phyloP scores from a whole-genome alignment of 2,113 vertebrate species.

The Pelecanus crispus region DNA sequence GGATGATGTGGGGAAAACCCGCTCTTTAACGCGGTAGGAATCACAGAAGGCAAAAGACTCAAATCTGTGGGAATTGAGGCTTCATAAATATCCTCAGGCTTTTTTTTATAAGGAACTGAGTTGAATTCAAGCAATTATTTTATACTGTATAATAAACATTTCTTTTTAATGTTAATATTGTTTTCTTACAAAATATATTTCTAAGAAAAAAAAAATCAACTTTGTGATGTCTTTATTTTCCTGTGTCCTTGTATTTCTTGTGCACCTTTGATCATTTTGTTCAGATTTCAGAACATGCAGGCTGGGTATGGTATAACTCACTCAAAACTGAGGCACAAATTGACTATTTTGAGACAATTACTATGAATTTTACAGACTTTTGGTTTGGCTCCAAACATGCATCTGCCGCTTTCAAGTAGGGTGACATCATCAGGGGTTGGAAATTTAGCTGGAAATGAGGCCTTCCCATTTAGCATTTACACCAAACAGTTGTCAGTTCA shows the following conservation, averaged over 20 bases:
- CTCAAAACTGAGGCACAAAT: not conserved
- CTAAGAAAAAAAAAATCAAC: conserved; percentile 54
- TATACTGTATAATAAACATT: conserved; percentile 73
- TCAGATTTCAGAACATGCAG: not conserved
- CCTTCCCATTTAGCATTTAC: not conserved
- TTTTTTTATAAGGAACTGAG: not conserved
- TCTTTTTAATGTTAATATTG: conserved; percentile 67
- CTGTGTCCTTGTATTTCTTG: not conserved
- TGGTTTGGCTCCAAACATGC: not conserved
- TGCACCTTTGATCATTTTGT: not conserved
- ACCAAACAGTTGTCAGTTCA: not conserved
- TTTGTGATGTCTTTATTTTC: not conserved
- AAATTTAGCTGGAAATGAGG: not conserved
- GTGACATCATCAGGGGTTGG: not conserved
- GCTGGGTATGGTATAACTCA: not conserved
- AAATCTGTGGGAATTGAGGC: not conserved
- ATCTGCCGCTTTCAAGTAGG: not conserved
- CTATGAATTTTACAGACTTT: not conserved
- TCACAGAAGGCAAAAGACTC: not conserved
- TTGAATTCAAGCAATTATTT: conserved; percentile 66
- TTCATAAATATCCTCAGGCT: conserved; percentile 52
- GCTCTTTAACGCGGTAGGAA: not conserved
- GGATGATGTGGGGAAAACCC: not conserved
- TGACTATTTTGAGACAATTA: not conserved
- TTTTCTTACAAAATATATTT: conserved; percentile 77